Conservation (phyloP, 2,888 invertebrate species). For the Campaea margaritaria region DNA sequence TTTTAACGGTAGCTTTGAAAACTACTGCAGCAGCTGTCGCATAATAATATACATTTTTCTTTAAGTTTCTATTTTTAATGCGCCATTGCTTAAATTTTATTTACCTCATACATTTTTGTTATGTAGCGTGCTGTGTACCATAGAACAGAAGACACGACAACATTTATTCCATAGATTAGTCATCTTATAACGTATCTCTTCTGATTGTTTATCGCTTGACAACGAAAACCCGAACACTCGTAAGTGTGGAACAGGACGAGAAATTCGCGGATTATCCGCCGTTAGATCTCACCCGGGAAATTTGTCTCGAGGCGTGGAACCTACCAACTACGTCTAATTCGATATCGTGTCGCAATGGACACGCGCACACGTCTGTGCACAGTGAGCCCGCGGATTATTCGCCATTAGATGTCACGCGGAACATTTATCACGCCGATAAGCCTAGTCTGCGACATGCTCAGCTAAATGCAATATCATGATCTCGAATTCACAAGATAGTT, state of each 20-base stretch:
- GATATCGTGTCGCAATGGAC: constrained; percentile 38
- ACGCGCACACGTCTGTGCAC: constrained; percentile 26
- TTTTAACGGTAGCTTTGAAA: no score
- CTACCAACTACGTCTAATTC: not conserved
- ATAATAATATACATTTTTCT: no score
- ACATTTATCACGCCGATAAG: constrained; percentile 45
- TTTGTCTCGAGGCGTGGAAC: not conserved
- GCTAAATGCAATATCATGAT: not conserved
- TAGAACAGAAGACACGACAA: not conserved
- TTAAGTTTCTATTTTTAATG: no score
- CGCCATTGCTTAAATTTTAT: no score
- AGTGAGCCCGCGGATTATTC: constrained; percentile 57
- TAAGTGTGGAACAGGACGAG: no score
- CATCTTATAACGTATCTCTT: no score
- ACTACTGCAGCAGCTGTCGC: no score
- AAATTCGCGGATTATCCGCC: constrained; percentile 1
- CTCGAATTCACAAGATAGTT: no score
- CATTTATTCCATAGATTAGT: no score
- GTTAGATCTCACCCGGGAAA: constrained; percentile 10
- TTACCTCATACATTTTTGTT: no score
- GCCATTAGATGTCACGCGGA: constrained; percentile 54
- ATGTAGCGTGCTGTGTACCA: not conserved
- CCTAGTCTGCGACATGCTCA: constrained; percentile 16
- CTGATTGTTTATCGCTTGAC: no score
- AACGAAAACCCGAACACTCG: no score